Percentiles rank a stretch among this genome's conserved stretches.
These are phyloP conservation scores for Sebastolobus altivelis DNA, from an alignment of 2,797 vertebrate species.

Conservation along the genomic window DNA sequence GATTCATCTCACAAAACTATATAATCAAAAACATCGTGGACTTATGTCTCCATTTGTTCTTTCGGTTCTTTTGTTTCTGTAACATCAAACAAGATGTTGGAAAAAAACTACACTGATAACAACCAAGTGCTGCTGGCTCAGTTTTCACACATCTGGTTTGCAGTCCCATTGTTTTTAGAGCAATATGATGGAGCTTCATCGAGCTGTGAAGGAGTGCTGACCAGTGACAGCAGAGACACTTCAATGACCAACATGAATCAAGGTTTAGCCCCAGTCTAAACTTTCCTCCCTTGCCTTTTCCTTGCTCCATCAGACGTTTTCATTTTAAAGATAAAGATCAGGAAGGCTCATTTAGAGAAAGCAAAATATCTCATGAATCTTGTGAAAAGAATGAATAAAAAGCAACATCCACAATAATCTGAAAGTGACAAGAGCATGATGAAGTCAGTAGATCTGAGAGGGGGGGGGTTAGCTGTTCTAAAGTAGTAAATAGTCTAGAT, in stretches of 20 bases:
- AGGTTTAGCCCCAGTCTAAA: neutral
- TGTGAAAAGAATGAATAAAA: neutral
- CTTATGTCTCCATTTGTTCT: neutral
- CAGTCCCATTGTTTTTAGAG: constrained; percentile 6
- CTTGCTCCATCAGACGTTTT: neutral
- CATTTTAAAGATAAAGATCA: constrained; percentile 24
- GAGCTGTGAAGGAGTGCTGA: neutral
- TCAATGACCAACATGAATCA: constrained; percentile 16
- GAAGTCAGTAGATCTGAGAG: neutral
- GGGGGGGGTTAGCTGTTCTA: neutral
- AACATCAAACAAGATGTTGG: neutral
- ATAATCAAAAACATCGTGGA: neutral
- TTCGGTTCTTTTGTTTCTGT: neutral
- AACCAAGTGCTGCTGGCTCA: constrained; percentile 1
- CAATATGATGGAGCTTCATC: neutral
- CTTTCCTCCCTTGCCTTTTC: constrained; percentile 11
- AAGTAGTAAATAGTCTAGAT: no score
- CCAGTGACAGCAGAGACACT: neutral
- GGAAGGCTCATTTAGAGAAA: neutral
- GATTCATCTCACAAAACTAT: neutral
- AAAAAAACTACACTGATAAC: neutral
- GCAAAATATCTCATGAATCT: neutral
- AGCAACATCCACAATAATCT: neutral
- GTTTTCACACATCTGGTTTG: constrained; percentile 45
- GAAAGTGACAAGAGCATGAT: neutral